Conservation (phyloP, 2,113 vertebrate genomes). For the Dipodomys stephensi region DNA sequence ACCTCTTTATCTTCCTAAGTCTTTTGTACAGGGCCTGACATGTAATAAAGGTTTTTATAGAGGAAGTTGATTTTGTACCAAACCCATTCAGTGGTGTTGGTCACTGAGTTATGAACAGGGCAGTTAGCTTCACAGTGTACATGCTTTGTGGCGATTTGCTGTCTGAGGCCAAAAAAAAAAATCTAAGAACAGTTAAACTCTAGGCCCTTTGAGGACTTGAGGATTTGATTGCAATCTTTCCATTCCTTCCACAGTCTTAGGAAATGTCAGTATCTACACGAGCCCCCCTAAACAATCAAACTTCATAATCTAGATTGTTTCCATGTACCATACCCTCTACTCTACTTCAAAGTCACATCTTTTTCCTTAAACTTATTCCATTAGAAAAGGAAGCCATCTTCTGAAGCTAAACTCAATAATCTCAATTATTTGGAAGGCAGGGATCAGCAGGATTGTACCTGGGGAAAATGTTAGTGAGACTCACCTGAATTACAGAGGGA, state of each 20-base stretch:
- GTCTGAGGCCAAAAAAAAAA: too few relatives aligned
- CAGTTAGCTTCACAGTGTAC: not conserved
- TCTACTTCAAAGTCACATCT: not conserved
- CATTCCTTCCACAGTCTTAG: not conserved
- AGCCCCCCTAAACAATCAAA: not conserved
- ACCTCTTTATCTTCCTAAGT: not conserved
- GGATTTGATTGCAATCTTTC: not conserved
- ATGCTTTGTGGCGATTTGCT: not conserved
- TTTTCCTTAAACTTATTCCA: not conserved
- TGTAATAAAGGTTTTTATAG: not conserved
- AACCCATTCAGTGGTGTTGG: not conserved
- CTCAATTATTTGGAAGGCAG: too few relatives aligned
- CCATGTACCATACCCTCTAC: not conserved
- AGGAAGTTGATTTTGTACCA: not conserved
- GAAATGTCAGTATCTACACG: not conserved
- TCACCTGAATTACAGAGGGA: too few relatives aligned
- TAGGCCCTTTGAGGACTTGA: not conserved
- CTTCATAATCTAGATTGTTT: not conserved
- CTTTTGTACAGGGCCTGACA: not conserved
- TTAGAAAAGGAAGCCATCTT: not conserved
- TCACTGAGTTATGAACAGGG: not conserved
- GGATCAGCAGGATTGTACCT: too few relatives aligned
- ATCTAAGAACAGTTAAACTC: not conserved
- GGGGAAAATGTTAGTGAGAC: too few relatives aligned
- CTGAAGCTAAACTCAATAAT: too few relatives aligned